Base-by-base conservation (phyloP, 2,113 vertebrate genomes). In the Nothobranchius furzeri region DNA sequence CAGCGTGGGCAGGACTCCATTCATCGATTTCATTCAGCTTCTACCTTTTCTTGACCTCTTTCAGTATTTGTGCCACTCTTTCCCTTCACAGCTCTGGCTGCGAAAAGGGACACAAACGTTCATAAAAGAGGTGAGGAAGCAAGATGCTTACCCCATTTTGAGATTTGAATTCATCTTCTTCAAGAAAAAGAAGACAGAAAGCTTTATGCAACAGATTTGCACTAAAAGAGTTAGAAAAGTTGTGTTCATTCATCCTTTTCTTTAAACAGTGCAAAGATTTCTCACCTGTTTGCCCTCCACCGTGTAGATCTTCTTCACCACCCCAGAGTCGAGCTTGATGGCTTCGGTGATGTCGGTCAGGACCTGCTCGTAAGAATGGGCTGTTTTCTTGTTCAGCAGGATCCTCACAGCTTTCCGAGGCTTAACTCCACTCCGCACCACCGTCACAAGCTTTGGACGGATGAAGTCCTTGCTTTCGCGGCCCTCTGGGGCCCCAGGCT, bases 341-440 rank as follows among this genome's bases (percentile, higher is more conserved):
- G 97, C 96, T 1, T 98, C 96, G 0, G 98, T 99, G 78, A 99
- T 98, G 75, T 99, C 96, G 3, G 93, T 96, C 70, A 99, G 96
- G 63, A 99, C 98, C 77, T 99, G 98, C 66, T 99, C 97, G 54
- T 97, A 99, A 0, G 96, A 99, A 68, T 99, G 98, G 1, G 97
- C 97, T 0, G 97, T 99, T 80, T 99, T 99, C 94, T 97, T 98
- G 93, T 99, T 99, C 35, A 99, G 95, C 68, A 99, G 94, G 85
- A 99, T 95, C 68, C 98, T 90, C 50, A 99, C 95, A 1, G 96
- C 96, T 57, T 98, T 99, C 30, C 97, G 93, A 0, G 98, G 98
- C 80, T 96, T 99, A 90, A 99, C 95, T 8, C 97, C 98, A 0
- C 96, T 97, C 66, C 98, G 91, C 82, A 99, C 96, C 85, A 99